Evolutionary conservation across 2,113 vertebrate species (phyloP), one percentile per base, ranked within the genome.

Genomic region (Rattus rattus): DNA sequence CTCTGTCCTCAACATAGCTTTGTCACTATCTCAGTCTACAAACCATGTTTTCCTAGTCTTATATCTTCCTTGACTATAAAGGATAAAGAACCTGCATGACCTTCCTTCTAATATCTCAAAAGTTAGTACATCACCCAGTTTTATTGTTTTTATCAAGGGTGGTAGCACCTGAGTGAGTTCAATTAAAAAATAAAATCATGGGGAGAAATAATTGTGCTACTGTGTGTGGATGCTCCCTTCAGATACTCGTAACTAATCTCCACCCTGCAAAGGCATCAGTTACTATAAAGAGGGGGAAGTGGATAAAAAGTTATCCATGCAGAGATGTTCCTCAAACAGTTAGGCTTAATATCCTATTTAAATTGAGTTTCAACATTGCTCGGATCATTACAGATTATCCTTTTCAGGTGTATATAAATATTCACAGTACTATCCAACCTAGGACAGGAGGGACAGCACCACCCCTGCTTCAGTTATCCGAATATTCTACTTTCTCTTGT

Each of bases 401-500:
- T 59, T 94, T 90, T 43, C 76, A 17, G 24, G 67, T 49, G 73
- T 90, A 56, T 80, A 14, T 70, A 19, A 92, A 94, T 80, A 17
- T 77, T 63, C 11, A 89, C 4, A 88, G 3, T 9, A 63, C 52
- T 90, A 76, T 80, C 28, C n/a, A 47, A 92, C 9, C 36, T 88
- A 47, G 56, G 76, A 5, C 13, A 92, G 47, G 79, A 70, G n/a
- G 85, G 90, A n/a, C 24, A 93, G n/a, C 69, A 80, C 28, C 43
- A 79, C 73, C 91, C 56, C 72, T 95, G 79, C 92, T 47, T 12
- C 63, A 95, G 84, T 79, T 59, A 92, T 83, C 77, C 59, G 14
- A 96, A 94, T 59, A 93, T 86, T 77, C 43, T 87, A 52, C 93
- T 97, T 97, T 90, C 94, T 96, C 96, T 95, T 24, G 69, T n/a